Base-by-base conservation (phyloP, 2,888 invertebrate species). In the Hipparchia semele region DNA sequence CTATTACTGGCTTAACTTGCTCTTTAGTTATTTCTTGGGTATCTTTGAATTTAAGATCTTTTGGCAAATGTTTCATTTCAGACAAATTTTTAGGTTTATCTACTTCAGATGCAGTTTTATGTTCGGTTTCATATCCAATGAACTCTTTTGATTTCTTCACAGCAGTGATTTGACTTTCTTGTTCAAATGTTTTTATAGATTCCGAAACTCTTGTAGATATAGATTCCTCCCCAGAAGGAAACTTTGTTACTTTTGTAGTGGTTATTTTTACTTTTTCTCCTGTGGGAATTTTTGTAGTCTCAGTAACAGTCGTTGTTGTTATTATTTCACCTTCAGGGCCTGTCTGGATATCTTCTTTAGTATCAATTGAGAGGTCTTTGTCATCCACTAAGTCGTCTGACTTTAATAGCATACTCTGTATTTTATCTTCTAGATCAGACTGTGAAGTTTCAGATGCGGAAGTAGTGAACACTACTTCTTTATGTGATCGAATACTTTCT, bases 1-100 rank as follows among this genome's bases (percentile, higher is more conserved):
- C 93, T 76, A 92, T 92, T 1, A 93, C 86, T 65, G 91, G 89
- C 78, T 92, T 90, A 0, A 92, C 88, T 80, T 92, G 87, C 77
- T 93, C 92, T 81, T 90, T 93, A 10, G 90, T 90, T 65, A 91
- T 89, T 80, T 90, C 89, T 23, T 87, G 76, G 51, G 82, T 76
- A 80, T 90, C 89, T 61, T 81, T 77, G 8, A 90, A 79, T 73
- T 82, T 80, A 62, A 89, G 79, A 45, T 89, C 86, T 81, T 60
- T 49, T 9, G 68, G 12, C n/a, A 62, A 33, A 12, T n/a, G 61
- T 45, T 72, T 61, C 23, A 23, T 9, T 51, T 70, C 64, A 54
- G 53, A 68, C 1, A 53, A 23, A 33, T 7, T n/a, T 13, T 39
- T 45, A 6, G 45, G 5, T 39, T 45, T 67, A 10, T 67, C 54